A percentile compares a stretch with the other conserved stretches of the same genome.
phyloP scores from a whole-genome alignment of 2,113 vertebrate species.

The Pionites leucogaster region DNA sequence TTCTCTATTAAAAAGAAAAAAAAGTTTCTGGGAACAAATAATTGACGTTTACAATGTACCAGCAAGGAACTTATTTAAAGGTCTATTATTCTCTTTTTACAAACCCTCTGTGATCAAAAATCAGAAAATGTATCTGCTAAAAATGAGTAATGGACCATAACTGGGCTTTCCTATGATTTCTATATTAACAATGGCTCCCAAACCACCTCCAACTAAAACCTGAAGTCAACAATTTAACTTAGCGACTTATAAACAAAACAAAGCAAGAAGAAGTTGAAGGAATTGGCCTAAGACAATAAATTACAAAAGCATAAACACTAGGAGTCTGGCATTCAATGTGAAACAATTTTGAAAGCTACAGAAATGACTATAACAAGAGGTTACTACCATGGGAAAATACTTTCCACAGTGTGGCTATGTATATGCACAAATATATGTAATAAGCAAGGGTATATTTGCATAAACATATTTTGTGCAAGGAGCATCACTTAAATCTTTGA shows the following conservation, averaged over 20 bases:
- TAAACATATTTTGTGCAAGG: neutral
- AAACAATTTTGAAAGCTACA: neutral
- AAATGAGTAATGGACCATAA: constrained; percentile 32
- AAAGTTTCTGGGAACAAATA: constrained; percentile 59
- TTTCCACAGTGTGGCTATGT: neutral
- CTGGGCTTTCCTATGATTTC: constrained; percentile 16
- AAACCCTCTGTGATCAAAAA: constrained; percentile 48
- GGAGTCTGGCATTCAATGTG: neutral
- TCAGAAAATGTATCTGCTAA: constrained; percentile 37
- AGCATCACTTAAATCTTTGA: neutral
- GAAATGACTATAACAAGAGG: neutral
- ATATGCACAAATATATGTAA: neutral
- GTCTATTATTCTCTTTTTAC: constrained; percentile 57
- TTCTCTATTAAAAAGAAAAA: constrained; percentile 33
- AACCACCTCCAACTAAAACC: neutral
- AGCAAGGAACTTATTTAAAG: constrained; percentile 27
- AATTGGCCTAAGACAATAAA: neutral
- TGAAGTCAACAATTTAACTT: constrained; percentile 18
- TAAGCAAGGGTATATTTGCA: neutral
- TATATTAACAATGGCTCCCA: neutral
- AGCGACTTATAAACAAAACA: constrained; percentile 11
- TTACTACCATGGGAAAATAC: neutral
- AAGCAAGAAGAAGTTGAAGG: neutral
- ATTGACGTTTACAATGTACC: constrained; percentile 63
- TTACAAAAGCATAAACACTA: neutral